Conservation (phyloP, 2,113 vertebrate genomes). For the Dromiciops gliroides region DNA sequence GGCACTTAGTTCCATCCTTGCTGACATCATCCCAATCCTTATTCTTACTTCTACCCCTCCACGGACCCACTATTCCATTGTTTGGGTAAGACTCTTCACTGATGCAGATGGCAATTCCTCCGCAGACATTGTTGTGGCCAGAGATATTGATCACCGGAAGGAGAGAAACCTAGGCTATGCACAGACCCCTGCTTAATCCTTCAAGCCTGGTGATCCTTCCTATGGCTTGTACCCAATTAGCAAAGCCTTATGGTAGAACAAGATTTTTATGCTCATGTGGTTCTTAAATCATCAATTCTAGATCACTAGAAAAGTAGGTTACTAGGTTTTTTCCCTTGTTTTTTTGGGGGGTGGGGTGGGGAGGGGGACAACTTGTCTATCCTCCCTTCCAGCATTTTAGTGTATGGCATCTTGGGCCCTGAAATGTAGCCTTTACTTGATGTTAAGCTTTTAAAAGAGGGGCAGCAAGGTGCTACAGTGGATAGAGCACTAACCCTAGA, state of each 20-base stretch:
- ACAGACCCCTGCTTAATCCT: not conserved
- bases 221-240: not conserved
- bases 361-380: not conserved
- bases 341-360: too few relatives aligned
- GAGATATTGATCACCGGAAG: not conserved
- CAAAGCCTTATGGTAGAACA: not conserved
- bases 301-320: not conserved
- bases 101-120: not conserved
- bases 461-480: too few relatives aligned
- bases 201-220: not conserved
- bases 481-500: too few relatives aligned
- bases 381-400: not conserved
- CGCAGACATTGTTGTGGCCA: not conserved
- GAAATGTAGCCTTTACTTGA: not conserved
- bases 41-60: not conserved
- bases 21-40: not conserved
- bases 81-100: not conserved
- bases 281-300: conserved; percentile 49
- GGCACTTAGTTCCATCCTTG: not conserved
- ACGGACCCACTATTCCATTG: not conserved
- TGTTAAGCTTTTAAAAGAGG: not conserved
- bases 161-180: not conserved
- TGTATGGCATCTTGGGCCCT: not conserved
- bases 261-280: not conserved
- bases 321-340: conserved; percentile 24